Percentiles rank a stretch among this genome's conserved stretches.
Evolutionary conservation across 2,797 vertebrate species (phyloP).

Genomic region (Gadopsis marmoratus): DNA sequence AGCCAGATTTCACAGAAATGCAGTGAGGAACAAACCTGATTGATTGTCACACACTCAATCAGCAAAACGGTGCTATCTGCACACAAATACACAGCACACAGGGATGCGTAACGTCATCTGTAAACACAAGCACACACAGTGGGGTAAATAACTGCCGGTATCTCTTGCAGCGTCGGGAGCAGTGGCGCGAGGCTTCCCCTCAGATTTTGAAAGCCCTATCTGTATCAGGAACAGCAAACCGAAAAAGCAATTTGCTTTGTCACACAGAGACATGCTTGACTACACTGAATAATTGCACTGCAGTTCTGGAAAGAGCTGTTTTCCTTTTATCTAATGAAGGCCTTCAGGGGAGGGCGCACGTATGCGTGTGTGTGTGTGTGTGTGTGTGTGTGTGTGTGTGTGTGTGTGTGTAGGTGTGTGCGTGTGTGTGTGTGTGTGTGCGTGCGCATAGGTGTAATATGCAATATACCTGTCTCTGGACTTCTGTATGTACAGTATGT

Average conservation of each 20-base stretch:
- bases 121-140: constrained; percentile 70
- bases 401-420: constrained; percentile 31
- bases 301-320: constrained; percentile 82
- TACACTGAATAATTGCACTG: constrained; percentile 88
- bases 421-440: constrained; percentile 23
- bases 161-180: constrained; percentile 72
- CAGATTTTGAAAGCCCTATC: constrained; percentile 84
- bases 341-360: constrained; percentile 70
- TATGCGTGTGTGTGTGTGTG: constrained; percentile 33
- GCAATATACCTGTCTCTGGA: constrained; percentile 31
- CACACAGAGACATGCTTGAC: constrained; percentile 88
- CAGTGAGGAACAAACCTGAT: constrained; percentile 44
- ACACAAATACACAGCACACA: constrained; percentile 41
- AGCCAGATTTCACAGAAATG: constrained; percentile 36
- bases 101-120: constrained; percentile 66
- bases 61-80: constrained; percentile 43
- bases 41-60: constrained; percentile 51
- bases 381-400: constrained; percentile 28
- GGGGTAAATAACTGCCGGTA: constrained; percentile 82
- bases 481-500: constrained; percentile 21
- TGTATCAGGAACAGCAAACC: constrained; percentile 85
- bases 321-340: constrained; percentile 87
- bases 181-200: constrained; percentile 76
- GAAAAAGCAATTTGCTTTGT: constrained; percentile 89
- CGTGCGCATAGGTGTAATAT: constrained; percentile 27